phyloP scores from a whole-genome alignment of 2,888 invertebrate genomes.

The Apamea anceps region DNA sequence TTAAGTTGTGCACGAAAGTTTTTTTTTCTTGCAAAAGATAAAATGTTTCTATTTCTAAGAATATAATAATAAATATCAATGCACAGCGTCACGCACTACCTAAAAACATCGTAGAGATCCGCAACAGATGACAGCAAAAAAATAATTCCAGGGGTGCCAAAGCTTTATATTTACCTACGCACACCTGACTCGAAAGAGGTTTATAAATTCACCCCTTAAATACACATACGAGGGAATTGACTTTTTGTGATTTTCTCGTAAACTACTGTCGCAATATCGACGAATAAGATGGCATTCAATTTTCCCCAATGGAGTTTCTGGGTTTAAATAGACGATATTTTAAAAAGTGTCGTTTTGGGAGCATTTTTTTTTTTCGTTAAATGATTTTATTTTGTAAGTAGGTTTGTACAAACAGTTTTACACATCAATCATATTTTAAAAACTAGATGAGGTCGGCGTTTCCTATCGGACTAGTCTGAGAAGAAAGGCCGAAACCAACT shows the following conservation, averaged over 20 bases:
- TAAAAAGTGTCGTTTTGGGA: not conserved
- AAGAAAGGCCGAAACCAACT: no score
- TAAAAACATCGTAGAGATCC: constrained; percentile 16
- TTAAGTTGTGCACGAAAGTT: not conserved
- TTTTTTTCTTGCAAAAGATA: not conserved
- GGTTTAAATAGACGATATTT: not conserved
- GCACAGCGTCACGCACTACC: not conserved
- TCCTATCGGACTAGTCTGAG: no score
- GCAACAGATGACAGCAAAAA: constrained; percentile 54
- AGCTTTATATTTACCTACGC: constrained; percentile 58
- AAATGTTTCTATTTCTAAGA: no score
- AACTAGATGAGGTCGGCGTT: no score
- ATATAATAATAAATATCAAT: not conserved
- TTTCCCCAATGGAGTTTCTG: constrained; percentile 6
- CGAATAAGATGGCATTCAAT: constrained; percentile 41
- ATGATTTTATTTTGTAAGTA: no score
- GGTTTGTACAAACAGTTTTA: no score
- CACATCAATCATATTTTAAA: no score
- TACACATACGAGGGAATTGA: constrained; percentile 55
- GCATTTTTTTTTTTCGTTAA: not conserved
- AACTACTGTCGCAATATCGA: constrained; percentile 39
- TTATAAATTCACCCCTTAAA: constrained; percentile 61
- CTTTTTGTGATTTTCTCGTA: constrained; percentile 45
- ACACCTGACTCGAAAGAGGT: constrained; percentile 53
- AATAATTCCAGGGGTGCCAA: constrained; percentile 45